phyloP scores from a whole-genome alignment of 92 coral and sea anemone species.

The Porites evermanni region DNA sequence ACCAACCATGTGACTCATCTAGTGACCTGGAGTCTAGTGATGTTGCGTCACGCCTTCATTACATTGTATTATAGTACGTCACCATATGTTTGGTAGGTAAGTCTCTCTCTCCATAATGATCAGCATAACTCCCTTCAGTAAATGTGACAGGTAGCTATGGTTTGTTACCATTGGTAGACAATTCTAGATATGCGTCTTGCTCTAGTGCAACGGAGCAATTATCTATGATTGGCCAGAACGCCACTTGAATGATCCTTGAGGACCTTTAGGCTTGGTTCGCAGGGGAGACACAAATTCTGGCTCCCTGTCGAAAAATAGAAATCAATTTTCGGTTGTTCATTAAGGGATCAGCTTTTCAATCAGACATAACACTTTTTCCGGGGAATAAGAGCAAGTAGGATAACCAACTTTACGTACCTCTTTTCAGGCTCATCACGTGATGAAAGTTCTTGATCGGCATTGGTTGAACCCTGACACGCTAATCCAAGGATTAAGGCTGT shows the following conservation, averaged over 20 bases:
- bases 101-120: too few species aligned
- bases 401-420: constrained; percentile 2
- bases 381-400: too few species aligned
- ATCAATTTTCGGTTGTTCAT: too few species aligned
- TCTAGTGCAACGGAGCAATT: too few species aligned
- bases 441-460: constrained; percentile 8
- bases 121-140: background rate
- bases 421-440: constrained; percentile 20
- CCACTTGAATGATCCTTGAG: constrained; percentile 51
- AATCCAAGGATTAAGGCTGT: constrained; percentile 38
- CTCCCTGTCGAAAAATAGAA: background rate
- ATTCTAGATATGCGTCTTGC: background rate
- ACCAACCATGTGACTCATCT: too few species aligned
- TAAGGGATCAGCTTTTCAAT: too few species aligned
- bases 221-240: constrained; percentile 12
- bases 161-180: background rate
- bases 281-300: constrained; percentile 65
- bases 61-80: too few species aligned
- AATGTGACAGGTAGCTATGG: background rate
- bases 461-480: constrained; percentile 34
- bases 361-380: too few species aligned
- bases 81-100: too few species aligned
- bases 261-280: constrained; percentile 60
- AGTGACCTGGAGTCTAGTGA: too few species aligned
- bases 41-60: too few species aligned